phyloP scores from a whole-genome alignment of 2,888 invertebrate species.

The Tetranychus truncatus region DNA sequence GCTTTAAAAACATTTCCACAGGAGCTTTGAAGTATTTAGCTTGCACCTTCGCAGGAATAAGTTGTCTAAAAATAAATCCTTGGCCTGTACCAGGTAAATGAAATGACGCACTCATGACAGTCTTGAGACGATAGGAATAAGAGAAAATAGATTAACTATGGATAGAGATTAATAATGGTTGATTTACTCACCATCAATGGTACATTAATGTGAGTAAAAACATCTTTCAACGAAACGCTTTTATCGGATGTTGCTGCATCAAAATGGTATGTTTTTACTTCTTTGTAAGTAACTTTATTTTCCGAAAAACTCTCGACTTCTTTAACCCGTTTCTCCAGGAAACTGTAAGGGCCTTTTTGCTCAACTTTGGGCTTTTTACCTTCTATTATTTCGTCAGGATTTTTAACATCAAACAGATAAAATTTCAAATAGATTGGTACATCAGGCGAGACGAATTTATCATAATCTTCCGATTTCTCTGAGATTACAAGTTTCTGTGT shows the following conservation, averaged over 20 bases:
- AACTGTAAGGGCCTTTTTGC: constrained; percentile 15
- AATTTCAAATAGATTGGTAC: constrained; percentile 14
- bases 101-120: neutral
- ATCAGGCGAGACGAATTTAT: neutral
- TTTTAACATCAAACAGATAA: constrained; percentile 8
- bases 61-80: neutral
- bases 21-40: too few species aligned
- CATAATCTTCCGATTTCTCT: neutral
- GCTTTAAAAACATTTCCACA: neutral
- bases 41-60: neutral
- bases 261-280: constrained; percentile 5
- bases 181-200: constrained; percentile 1
- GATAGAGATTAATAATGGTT: neutral
- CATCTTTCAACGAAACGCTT: neutral
- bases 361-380: neutral
- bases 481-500: neutral
- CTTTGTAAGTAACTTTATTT: constrained; percentile 2
- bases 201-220: constrained; percentile 2
- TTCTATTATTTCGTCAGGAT: neutral
- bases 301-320: neutral
- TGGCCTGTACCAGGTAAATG: neutral
- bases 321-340: constrained; percentile 8
- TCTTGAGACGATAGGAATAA: neutral
- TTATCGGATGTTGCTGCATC: neutral
- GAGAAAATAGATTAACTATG: neutral